Evolutionary conservation across 2,888 invertebrate genomes (phyloP).

Genomic region (Chymomyza procnemis): DNA sequence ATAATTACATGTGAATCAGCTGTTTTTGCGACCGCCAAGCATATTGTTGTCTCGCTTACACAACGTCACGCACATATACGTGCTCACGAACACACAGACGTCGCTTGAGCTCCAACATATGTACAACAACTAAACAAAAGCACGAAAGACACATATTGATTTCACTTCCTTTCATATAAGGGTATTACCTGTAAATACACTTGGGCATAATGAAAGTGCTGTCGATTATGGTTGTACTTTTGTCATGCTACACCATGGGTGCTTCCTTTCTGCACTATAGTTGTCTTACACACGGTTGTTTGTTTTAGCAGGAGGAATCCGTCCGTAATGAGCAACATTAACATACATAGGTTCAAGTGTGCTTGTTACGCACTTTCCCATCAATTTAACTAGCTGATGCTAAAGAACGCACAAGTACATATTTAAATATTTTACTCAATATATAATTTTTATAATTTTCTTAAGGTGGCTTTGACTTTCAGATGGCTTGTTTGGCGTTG

Average conservation of each 20-base stretch:
- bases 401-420: neutral
- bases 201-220: neutral
- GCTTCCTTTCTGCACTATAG: neutral
- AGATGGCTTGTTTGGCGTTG: neutral
- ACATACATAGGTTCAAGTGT: neutral
- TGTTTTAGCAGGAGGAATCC: neutral
- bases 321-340: neutral
- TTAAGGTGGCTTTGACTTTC: neutral
- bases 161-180: neutral
- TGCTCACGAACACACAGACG: neutral
- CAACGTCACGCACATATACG: slow-evolving; percentile 35
- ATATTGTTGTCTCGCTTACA: slow-evolving; percentile 41
- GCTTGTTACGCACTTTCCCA: neutral
- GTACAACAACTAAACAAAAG: neutral
- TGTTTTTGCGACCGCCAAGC: slow-evolving; percentile 42
- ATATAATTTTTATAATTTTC: neutral
- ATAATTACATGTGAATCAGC: slow-evolving; percentile 44
- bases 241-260: neutral
- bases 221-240: neutral
- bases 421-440: neutral
- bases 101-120: neutral
- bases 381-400: neutral
- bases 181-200: neutral
- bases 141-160: neutral
- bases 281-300: neutral